These are phyloP conservation scores for Puma concolor DNA, from an alignment of 2,113 vertebrate species.

Conservation along the genomic window DNA sequence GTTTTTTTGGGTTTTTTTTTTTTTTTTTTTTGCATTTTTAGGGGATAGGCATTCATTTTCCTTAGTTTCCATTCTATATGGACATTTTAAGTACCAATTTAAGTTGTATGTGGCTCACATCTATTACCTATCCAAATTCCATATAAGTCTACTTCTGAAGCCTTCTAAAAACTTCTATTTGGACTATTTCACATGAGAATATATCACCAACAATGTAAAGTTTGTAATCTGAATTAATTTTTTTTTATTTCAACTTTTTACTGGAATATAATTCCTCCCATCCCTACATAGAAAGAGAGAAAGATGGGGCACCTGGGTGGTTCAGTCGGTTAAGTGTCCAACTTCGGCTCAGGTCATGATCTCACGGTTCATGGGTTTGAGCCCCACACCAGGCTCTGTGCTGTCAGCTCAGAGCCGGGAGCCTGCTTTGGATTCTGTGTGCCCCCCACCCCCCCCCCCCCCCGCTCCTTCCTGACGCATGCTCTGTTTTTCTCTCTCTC, in stretches of 20 bases:
- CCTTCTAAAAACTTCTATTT: not conserved
- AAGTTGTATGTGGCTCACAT: not conserved
- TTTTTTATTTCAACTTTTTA: not conserved
- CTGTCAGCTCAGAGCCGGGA: too few relatives aligned
- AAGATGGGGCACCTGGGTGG: too few relatives aligned
- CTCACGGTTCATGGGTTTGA: too few relatives aligned
- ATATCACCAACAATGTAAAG: not conserved
- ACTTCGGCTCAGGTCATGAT: too few relatives aligned
- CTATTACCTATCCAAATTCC: not conserved
- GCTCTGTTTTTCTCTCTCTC: too few relatives aligned
- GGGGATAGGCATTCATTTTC: not conserved
- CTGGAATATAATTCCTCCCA: not conserved
- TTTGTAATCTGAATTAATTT: not conserved
- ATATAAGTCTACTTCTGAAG: slow-evolving; percentile 14
- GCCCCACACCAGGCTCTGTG: too few relatives aligned
- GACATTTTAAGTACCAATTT: not conserved
- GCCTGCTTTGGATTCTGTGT: too few relatives aligned
- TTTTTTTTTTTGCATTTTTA: not conserved
- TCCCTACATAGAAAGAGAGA: not conserved
- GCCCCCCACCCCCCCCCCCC: too few relatives aligned
- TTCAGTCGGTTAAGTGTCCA: too few relatives aligned
- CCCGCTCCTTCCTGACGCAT: too few relatives aligned
- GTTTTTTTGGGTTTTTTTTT: too few relatives aligned
- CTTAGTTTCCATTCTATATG: not conserved
- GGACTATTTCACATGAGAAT: not conserved